Percentiles rank a stretch among this genome's conserved stretches.
phyloP scores from a whole-genome alignment of 2,888 invertebrate species.

The Cosmia trapezina region DNA sequence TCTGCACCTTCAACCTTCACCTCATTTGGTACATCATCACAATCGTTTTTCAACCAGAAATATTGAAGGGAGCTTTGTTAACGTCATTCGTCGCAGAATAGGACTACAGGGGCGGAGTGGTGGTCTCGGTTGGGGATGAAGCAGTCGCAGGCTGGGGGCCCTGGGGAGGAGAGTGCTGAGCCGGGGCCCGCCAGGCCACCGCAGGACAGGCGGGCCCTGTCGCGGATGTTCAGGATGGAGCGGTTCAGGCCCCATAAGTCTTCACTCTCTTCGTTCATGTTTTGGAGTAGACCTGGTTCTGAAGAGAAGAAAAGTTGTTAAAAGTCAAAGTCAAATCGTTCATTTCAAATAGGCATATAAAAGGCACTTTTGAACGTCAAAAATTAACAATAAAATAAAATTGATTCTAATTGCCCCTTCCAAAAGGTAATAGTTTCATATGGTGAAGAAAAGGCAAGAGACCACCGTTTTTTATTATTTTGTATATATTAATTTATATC shows the following conservation, averaged over 20 bases:
- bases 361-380: no score
- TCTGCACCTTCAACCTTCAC: constrained; percentile 32
- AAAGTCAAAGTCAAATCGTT: not conserved
- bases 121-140: constrained; percentile 86
- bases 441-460: no score
- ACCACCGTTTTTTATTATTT: no score
- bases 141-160: constrained; percentile 85
- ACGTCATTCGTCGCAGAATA: constrained; percentile 90
- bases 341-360: no score
- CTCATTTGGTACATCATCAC: constrained; percentile 41
- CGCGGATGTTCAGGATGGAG: constrained; percentile 80
- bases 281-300: constrained; percentile 77
- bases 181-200: constrained; percentile 84
- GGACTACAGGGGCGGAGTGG: constrained; percentile 91
- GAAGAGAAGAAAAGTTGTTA: not conserved
- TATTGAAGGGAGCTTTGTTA: constrained; percentile 72
- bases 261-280: constrained; percentile 67
- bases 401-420: no score
- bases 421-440: no score
- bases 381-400: no score
- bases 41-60: constrained; percentile 66
- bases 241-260: constrained; percentile 79
- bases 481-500: no score
- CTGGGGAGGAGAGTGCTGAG: constrained; percentile 85
- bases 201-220: constrained; percentile 84